Evolutionary conservation across 2,113 vertebrate species (phyloP), one percentile per base, ranked within the genome.

Genomic region (Phalacrocorax brasilianus): DNA sequence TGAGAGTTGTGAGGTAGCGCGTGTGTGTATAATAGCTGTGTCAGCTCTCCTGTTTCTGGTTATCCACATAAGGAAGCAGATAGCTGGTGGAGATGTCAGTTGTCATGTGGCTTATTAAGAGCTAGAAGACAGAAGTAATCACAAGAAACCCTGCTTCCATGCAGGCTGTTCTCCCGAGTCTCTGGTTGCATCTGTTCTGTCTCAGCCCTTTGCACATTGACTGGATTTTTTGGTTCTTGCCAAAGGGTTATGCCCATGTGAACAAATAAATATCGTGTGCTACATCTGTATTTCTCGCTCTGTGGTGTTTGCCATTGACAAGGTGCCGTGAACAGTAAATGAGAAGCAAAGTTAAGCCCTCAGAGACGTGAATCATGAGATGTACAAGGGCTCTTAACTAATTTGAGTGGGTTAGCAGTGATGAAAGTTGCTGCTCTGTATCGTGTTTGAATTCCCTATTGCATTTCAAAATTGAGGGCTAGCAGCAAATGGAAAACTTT

Each of bases 51-150:
- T 91, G 63, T 66, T 95, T 67, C 80, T 84, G 75, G 56, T 92
- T 97, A 76, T 87, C 86, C 92, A 21, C 76, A n/a, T 66, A 65
- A 89, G 58, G 80, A 81, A 76, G 70, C 85, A 76, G 80, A 81
- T 79, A 89, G 45, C 63, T 87, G 76, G 80, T 95, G 77, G 83
- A 94, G 72, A 89, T 95, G 70, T 91, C 86, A 89, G 68, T 91
- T 95, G 61, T 86, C 88, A 88, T 87, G 88, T 78, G 80, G 73
- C 27, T 94, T 92, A 84, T 84, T 79, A 95, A 86, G 77, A 87
- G 50, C 56, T 95, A 53, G 75, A 88, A 85, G 85, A 93, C 82
- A 95, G 53, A 85, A 92, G 53, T 92, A 83, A 87, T 94, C 80
- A 61, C 23, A 76, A 88, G 83, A 81, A 95, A 17, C 56, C 30